phyloP scores from a whole-genome alignment of 2,888 invertebrate species.

The Drosophila nr. medialis region DNA sequence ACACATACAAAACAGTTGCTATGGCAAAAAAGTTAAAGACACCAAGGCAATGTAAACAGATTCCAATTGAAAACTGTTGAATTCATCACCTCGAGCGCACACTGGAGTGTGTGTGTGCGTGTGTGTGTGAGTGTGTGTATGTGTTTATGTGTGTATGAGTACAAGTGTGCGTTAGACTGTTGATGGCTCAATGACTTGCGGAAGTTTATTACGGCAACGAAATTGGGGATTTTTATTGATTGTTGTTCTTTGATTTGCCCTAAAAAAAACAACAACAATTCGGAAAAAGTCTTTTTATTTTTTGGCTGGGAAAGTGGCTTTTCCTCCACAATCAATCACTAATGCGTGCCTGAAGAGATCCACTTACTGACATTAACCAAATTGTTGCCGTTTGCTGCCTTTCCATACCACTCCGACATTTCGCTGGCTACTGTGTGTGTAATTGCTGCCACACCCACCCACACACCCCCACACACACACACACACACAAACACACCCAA shows the following conservation, averaged over 20 bases:
- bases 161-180: not conserved
- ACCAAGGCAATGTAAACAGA: conserved; percentile 20
- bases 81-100: conserved; percentile 21
- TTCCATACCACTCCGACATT: conserved; percentile 24
- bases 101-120: not conserved
- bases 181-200: conserved; percentile 21
- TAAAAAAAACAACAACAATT: not conserved
- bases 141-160: not conserved
- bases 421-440: conserved; percentile 11
- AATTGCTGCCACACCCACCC: conserved; percentile 23
- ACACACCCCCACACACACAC: not conserved
- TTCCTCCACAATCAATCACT: conserved; percentile 43
- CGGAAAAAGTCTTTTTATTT: conserved; percentile 3
- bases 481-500: not conserved
- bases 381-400: conserved; percentile 18
- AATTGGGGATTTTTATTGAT: conserved; percentile 39
- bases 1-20: conserved; percentile 12
- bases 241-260: conserved; percentile 33
- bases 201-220: conserved; percentile 32
- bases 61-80: conserved; percentile 26
- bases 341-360: conserved; percentile 11
- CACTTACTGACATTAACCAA: conserved; percentile 18
- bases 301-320: conserved; percentile 10
- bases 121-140: not conserved
- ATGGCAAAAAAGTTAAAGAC: conserved; percentile 12